phyloP scores from a whole-genome alignment of 2,113 vertebrate species.

The Ceratotherium simum region DNA sequence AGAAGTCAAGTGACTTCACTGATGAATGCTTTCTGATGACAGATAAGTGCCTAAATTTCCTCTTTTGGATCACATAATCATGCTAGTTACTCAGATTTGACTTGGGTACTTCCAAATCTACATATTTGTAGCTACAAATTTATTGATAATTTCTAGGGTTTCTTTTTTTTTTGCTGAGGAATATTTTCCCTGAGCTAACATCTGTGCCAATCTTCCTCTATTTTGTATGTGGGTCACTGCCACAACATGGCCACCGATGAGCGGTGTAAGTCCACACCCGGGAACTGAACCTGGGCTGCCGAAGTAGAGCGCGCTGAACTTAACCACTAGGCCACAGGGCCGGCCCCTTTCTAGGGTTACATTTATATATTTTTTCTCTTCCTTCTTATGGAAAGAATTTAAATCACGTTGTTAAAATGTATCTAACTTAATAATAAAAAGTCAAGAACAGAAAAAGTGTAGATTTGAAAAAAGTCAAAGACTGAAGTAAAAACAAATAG shows the following conservation, averaged over 20 bases:
- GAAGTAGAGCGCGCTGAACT: no score
- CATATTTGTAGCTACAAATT: not conserved
- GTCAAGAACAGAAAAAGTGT: not conserved
- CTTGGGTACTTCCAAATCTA: not conserved
- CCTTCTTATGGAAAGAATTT: not conserved
- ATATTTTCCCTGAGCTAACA: no score
- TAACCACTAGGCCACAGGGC: no score
- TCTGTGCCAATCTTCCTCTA: no score
- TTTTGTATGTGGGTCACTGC: no score
- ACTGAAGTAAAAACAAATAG: not conserved
- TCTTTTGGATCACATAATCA: not conserved
- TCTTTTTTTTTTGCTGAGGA: not conserved
- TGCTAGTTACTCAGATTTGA: not conserved
- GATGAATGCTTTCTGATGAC: not conserved
- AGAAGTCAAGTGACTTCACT: not conserved
- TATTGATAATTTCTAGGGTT: not conserved
- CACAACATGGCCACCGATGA: no score
- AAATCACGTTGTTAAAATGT: not conserved
- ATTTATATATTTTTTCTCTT: not conserved
- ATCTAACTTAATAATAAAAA: not conserved
- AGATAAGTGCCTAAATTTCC: not conserved
- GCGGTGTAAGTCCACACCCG: no score
- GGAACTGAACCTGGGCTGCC: no score
- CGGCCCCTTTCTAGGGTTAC: not conserved
- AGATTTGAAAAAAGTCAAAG: slow-evolving; percentile 19